A percentile compares a stretch with the other conserved stretches of the same genome.
These are phyloP conservation scores for Syritta pipiens DNA, from an alignment of 2,888 invertebrate species.

Conservation along the genomic window DNA sequence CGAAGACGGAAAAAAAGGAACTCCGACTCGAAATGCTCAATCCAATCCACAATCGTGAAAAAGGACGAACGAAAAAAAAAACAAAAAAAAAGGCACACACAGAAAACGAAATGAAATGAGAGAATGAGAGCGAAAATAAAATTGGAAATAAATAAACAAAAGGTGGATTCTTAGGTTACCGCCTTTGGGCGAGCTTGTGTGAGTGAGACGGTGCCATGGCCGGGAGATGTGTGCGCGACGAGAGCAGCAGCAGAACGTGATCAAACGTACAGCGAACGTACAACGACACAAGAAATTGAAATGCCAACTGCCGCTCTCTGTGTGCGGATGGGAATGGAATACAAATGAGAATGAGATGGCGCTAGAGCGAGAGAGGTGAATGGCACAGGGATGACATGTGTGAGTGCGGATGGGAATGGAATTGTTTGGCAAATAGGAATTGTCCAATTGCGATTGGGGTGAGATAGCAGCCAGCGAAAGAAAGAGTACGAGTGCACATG, in stretches of 20 bases:
- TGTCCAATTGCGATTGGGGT: slow-evolving; percentile 58
- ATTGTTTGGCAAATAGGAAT: slow-evolving; percentile 68
- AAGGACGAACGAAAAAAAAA: slow-evolving; percentile 20
- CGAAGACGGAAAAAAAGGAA: slow-evolving; percentile 14
- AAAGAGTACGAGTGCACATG: not conserved
- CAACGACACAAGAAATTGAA: slow-evolving; percentile 61
- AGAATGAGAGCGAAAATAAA: slow-evolving; percentile 69
- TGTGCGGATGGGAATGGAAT: slow-evolving; percentile 57
- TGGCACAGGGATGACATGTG: slow-evolving; percentile 48
- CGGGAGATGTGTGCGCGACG: not conserved
- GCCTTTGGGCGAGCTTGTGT: slow-evolving; percentile 66
- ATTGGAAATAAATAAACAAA: slow-evolving; percentile 69
- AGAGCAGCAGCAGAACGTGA: slow-evolving; percentile 6
- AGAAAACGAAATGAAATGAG: slow-evolving; percentile 60
- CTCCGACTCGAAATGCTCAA: slow-evolving; percentile 49
- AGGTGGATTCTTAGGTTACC: slow-evolving; percentile 69
- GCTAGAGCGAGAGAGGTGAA: slow-evolving; percentile 29
- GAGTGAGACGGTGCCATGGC: slow-evolving; percentile 23
- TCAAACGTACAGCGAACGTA: slow-evolving; percentile 51
- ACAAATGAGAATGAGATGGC: slow-evolving; percentile 62
- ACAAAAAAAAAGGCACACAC: not conserved
- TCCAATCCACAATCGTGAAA: slow-evolving; percentile 60
- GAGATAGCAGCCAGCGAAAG: slow-evolving; percentile 6
- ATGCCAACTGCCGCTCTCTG: slow-evolving; percentile 55
- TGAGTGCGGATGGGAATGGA: slow-evolving; percentile 69